Evolutionary conservation across 2,888 invertebrate species (phyloP).

Genomic region (Hirtodrosophila trivittata): DNA sequence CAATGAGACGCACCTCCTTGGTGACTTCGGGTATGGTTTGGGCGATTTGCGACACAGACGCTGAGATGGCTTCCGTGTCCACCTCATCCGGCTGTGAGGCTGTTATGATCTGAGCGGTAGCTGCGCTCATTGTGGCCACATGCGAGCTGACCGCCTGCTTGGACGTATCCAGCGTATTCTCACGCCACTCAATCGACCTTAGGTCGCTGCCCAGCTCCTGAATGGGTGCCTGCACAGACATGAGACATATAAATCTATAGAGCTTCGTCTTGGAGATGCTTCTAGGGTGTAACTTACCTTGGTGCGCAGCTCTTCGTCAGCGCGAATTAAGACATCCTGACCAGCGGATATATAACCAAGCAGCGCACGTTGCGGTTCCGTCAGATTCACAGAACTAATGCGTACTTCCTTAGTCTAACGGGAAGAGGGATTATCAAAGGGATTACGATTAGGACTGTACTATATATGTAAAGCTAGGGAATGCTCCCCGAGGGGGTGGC

Average conservation of each 20-base stretch:
- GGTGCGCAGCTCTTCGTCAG: slow-evolving; percentile 90
- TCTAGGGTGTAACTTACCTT: no score
- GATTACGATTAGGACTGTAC: neutral
- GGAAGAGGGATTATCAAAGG: neutral
- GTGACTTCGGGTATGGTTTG: slow-evolving; percentile 98
- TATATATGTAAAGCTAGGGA: neutral
- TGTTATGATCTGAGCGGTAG: slow-evolving; percentile 98
- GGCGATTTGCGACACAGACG: slow-evolving; percentile 98
- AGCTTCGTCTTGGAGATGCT: no score
- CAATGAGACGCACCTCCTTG: slow-evolving; percentile 90
- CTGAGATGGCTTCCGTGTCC: slow-evolving; percentile 97
- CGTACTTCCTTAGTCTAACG: slow-evolving; percentile 85
- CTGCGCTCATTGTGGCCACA: slow-evolving; percentile 99
- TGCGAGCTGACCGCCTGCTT: slow-evolving; percentile 98
- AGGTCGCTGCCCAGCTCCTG: slow-evolving; percentile 93
- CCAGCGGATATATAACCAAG: slow-evolving; percentile 95
- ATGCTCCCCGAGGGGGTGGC: neutral
- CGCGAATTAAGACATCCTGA: slow-evolving; percentile 93
- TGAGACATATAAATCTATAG: neutral
- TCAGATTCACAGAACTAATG: slow-evolving; percentile 91
- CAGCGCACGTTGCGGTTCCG: slow-evolving; percentile 96
- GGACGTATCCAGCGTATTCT: slow-evolving; percentile 95
- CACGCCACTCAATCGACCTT: slow-evolving; percentile 96
- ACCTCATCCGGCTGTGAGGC: slow-evolving; percentile 95
- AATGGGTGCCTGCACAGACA: slow-evolving; percentile 83